Evolutionary conservation across 2,797 vertebrate species (phyloP), one percentile per base, ranked within the genome.

Genomic region (Pangasius krempfi): DNA sequence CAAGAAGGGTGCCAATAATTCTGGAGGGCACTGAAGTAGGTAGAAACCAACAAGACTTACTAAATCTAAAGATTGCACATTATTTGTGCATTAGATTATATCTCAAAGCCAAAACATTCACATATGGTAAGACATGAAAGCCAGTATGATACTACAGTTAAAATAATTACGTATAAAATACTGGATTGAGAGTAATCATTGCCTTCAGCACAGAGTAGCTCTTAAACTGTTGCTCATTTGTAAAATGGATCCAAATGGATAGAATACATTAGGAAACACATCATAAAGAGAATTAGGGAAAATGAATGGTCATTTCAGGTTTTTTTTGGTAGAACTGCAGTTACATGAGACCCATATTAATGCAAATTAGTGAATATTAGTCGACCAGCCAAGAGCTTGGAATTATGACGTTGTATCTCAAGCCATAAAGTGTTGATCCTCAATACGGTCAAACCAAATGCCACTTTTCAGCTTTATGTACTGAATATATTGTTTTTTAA

Each of bases 221-320:
- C 66, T 81, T 80, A 86, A 89, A 86, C 50, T 60, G 52, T 68
- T 54, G 37, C 37, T 85, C 40, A 72, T 89, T 80, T 86, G 68
- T 86, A 44, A 81, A 80, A 80, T 81, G 70, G 18, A 84, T 80
- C 44, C 37, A 80, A 84, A 70, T 79, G 33, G 60, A 60, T 88
- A 79, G 73, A 47, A 78, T 30, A 47, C 73, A 88, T 85, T 79
- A 79, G 27, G 7, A 79, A 62, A 80, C 40, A 88, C 47, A 78
- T 79, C 22, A 78, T 25, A 50, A 66, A 27, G 44, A 14, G 1
- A 82, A 25, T 18, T 10, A 25, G 20, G 14, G 14, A 56, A 64
- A 80, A 70, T 76, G 7, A 85, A n/a, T 44, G 13, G 62, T 30
- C 47, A 66, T 44, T 40, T 40, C 7, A 47, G 22, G 50, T 66